Conservation (phyloP, 2,113 vertebrate species). For the Dicaeum eximium region DNA sequence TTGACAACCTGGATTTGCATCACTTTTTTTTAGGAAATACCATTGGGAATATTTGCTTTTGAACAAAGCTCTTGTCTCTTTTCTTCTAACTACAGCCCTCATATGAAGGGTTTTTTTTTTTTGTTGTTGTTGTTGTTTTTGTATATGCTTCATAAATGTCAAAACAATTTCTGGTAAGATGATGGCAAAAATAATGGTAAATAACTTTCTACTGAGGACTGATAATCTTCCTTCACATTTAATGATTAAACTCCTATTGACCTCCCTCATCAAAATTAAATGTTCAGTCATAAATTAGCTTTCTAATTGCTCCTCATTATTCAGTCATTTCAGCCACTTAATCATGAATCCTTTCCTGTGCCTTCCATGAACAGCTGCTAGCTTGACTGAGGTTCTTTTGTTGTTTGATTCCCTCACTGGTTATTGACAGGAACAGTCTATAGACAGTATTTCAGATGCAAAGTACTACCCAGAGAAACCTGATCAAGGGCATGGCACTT, state of each 20-base stretch:
- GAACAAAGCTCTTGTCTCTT: background rate
- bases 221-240: background rate
- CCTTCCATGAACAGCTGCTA: background rate
- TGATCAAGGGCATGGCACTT: background rate
- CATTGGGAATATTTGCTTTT: background rate
- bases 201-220: background rate
- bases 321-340: background rate
- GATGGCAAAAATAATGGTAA: background rate
- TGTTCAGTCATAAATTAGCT: conserved; percentile 11
- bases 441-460: background rate
- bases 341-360: background rate
- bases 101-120: background rate
- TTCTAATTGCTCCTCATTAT: conserved; percentile 32
- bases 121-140: no score
- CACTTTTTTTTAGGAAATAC: background rate
- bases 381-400: background rate
- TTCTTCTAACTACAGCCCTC: background rate
- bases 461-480: background rate
- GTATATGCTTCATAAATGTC: background rate
- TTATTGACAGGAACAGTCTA: background rate
- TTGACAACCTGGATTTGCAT: background rate
- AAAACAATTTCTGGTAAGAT: background rate
- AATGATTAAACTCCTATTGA: conserved; percentile 10
- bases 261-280: conserved; percentile 19
- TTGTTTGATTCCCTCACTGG: background rate